phyloP scores from a whole-genome alignment of 2,113 vertebrate species.

The Leiothrix lutea region DNA sequence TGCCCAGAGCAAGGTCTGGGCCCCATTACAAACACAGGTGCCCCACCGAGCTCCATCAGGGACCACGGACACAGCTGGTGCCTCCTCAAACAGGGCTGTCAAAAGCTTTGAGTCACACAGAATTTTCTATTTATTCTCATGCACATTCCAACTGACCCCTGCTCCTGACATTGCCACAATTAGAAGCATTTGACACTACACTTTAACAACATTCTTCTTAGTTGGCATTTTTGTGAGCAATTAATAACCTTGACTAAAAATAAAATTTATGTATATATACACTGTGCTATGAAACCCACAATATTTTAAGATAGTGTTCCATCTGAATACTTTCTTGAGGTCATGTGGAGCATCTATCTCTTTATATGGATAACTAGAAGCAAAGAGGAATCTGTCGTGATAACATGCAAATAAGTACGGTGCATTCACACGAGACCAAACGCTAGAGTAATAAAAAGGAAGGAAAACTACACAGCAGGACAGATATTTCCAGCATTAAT shows the following conservation, averaged over 20 bases:
- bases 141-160: background rate
- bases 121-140: background rate
- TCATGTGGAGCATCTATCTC: background rate
- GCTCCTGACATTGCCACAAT: slow-evolving; percentile 29
- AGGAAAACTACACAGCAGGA: slow-evolving; percentile 49
- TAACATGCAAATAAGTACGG: slow-evolving; percentile 43
- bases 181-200: background rate
- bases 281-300: background rate
- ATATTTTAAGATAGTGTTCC: background rate
- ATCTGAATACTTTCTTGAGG: slow-evolving; percentile 10
- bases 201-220: background rate
- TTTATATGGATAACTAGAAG: slow-evolving; percentile 5
- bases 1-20: background rate
- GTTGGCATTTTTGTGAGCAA: slow-evolving; percentile 3
- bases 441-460: slow-evolving; percentile 30
- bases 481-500: slow-evolving; percentile 37
- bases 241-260: slow-evolving; percentile 35
- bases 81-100: background rate
- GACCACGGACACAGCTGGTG: fast-evolving
- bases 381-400: background rate
- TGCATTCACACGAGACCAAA: slow-evolving; percentile 46
- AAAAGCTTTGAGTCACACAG: background rate
- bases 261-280: background rate
- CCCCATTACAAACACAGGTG: background rate
- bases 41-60: fast-evolving